Percentiles rank a stretch among this genome's conserved stretches.
phyloP scores from a whole-genome alignment of 2,888 invertebrate species.

The Drosophila falleni region DNA sequence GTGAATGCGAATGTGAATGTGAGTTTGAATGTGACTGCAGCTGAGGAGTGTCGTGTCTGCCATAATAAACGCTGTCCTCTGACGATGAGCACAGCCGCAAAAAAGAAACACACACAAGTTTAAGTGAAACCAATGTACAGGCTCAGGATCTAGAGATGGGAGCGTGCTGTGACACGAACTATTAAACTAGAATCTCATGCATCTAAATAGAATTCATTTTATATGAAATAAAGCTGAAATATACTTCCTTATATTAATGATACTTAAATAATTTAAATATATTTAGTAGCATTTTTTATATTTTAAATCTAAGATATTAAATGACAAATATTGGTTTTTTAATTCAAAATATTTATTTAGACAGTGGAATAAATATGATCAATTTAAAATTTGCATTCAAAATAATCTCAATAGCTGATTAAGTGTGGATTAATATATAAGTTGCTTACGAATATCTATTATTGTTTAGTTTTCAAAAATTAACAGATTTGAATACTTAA shows the following conservation, averaged over 20 bases:
- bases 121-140: constrained; percentile 37
- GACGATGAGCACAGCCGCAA: constrained; percentile 51
- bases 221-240: too few species aligned
- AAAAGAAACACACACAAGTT: constrained; percentile 20
- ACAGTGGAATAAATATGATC: too few species aligned
- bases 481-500: background rate
- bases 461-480: background rate
- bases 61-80: constrained; percentile 76
- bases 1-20: background rate
- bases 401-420: background rate
- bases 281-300: too few species aligned
- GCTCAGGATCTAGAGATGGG: constrained; percentile 36
- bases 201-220: background rate
- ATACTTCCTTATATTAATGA: too few species aligned
- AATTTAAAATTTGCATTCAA: too few species aligned
- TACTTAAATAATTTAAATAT: too few species aligned
- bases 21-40: constrained; percentile 34
- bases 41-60: constrained; percentile 73
- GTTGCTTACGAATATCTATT: background rate
- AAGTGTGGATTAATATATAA: background rate
- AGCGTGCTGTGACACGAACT: constrained; percentile 39
- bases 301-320: too few species aligned
- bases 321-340: too few species aligned
- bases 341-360: too few species aligned
- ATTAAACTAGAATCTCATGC: background rate